Base-by-base conservation (phyloP, 2,888 invertebrate genomes). In the Morinoia aosen region DNA sequence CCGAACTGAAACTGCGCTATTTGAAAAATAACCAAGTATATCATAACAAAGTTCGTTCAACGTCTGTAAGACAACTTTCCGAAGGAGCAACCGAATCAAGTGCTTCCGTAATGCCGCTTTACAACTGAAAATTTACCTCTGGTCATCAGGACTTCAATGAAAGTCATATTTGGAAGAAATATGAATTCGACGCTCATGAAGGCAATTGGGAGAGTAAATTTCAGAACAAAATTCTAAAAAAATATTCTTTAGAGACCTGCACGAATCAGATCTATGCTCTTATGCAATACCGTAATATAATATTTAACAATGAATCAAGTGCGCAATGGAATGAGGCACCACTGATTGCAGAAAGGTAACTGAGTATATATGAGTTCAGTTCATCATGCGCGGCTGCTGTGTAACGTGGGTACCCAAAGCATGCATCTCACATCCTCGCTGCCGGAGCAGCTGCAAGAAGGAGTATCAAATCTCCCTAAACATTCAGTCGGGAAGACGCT, bases 311-410 rank as follows among this genome's bases (percentile, higher is more conserved):
- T 90, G 39, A 90, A 48, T 40, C 90, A 12, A 90, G 48, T 90
- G 4, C 58, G 57, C 33, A 90, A 56, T 93, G 93, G 93, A 93
- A 93, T 93, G 93, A 57, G 93, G 93, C 93, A 93, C 93, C 90
- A 90, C 39, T 90, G 90, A 90, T 90, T 90, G 40, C 76, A 25
- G 33, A 76, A 33, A 76, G 25, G 33, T 25, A 76, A 10, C 16
- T 33, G 76, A 16, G 61, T 16, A 61, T 61, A 61, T 61, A 61
- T 16, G 61, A 61, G 25, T 25, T 76, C 76, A 76, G 16, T 76
- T 76, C 76, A 76, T 76, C 33, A 76, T 76, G 25, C 10, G 76
- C 25, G 76, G 33, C 76, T 76, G 25, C 33, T 76, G 16, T 76
- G 16, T 16, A 76, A 76, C 76, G 16, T 10, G 25, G 76, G 76